These are phyloP conservation scores for Diplodus puntazzo DNA, from an alignment of 2,797 vertebrate species.

Conservation along the genomic window DNA sequence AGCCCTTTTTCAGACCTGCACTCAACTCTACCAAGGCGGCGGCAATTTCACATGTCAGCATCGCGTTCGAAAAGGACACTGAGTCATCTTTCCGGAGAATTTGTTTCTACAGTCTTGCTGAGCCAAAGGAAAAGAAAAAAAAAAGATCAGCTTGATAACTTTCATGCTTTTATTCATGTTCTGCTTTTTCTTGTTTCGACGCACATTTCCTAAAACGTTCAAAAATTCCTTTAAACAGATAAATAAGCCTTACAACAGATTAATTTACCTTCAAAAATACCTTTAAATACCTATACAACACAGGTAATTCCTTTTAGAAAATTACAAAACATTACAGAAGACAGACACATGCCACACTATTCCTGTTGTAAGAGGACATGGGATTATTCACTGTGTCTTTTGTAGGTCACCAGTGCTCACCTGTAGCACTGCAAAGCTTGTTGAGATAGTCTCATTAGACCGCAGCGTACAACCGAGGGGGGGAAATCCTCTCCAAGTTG, in stretches of 20 bases:
- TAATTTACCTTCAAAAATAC: not conserved
- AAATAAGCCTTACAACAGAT: not conserved
- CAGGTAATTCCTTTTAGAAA: not conserved
- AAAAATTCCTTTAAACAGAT: not conserved
- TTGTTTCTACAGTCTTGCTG: not conserved
- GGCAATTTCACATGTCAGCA: slow-evolving; percentile 10
- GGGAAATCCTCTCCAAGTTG: slow-evolving; percentile 57
- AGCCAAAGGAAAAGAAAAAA: slow-evolving; percentile 1
- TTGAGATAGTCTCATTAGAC: slow-evolving; percentile 62
- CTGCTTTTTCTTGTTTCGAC: not conserved
- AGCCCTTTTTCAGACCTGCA: slow-evolving; percentile 23
- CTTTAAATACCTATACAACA: not conserved
- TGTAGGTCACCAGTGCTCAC: slow-evolving; percentile 35
- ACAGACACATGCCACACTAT: not conserved
- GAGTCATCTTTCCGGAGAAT: not conserved
- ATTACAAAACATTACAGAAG: not conserved
- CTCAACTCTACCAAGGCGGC: slow-evolving; percentile 24
- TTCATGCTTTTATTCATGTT: not conserved
- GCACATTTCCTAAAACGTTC: not conserved
- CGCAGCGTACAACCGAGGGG: slow-evolving; percentile 16
- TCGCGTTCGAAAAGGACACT: slow-evolving; percentile 7
- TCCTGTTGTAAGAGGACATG: slow-evolving; percentile 2
- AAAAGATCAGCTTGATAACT: not conserved
- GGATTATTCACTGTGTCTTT: slow-evolving; percentile 20
- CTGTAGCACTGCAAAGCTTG: slow-evolving; percentile 39